Conservation (phyloP, 2,888 invertebrate genomes). For the Eupithecia exiguata region DNA sequence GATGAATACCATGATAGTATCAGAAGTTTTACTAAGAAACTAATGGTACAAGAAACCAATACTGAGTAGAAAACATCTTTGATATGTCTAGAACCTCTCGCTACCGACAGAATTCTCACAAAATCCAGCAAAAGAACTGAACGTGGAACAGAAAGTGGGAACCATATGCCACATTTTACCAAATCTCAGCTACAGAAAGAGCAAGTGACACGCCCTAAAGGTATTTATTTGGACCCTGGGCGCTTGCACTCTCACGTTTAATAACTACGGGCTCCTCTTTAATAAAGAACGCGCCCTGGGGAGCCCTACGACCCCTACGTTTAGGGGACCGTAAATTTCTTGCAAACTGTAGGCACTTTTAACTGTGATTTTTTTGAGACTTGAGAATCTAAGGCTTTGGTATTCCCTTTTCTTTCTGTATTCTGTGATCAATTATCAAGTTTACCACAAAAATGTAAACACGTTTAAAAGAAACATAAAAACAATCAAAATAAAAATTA, state of each 20-base stretch:
- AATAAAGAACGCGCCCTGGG: conserved; percentile 74
- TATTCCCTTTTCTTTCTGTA: conserved; percentile 64
- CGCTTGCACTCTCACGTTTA: conserved; percentile 70
- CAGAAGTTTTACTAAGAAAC: background rate
- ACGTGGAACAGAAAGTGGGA: no score
- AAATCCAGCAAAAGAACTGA: background rate
- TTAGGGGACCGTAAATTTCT: conserved; percentile 66
- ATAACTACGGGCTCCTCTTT: conserved; percentile 75
- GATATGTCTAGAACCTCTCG: background rate
- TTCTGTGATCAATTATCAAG: background rate
- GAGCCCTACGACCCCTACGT: conserved; percentile 59
- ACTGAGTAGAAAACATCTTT: background rate
- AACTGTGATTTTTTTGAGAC: conserved; percentile 67
- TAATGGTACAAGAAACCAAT: background rate
- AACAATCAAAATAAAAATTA: no score
- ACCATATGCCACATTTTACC: conserved; percentile 1
- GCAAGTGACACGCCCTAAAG: conserved; percentile 60
- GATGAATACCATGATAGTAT: background rate
- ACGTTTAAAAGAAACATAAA: background rate
- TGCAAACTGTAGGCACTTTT: conserved; percentile 48
- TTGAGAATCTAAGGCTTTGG: conserved; percentile 50
- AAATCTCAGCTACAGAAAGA: conserved; percentile 51
- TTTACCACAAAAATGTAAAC: background rate
- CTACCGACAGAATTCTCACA: background rate
- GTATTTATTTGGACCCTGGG: conserved; percentile 60